Conservation (phyloP, 1,140 invertebrate species). For the Plectus sambesii region DNA sequence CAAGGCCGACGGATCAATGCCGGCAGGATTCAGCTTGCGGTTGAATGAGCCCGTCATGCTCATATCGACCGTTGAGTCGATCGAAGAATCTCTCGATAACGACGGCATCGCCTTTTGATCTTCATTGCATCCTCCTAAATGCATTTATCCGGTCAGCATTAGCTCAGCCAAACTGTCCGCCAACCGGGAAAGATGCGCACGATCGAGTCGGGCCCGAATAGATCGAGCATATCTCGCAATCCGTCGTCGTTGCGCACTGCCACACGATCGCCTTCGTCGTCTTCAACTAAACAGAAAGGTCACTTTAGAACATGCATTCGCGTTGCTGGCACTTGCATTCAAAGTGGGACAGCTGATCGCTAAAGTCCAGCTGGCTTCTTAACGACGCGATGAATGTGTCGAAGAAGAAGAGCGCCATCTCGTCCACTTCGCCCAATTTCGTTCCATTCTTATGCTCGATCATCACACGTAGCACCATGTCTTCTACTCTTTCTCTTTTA, state of each 20-base stretch:
- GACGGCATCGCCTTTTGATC: too few species aligned
- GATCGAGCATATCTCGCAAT: slow-evolving; percentile 19
- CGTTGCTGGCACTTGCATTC: slow-evolving; percentile 28
- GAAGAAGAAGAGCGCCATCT: slow-evolving; percentile 34
- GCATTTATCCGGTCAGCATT: too few species aligned
- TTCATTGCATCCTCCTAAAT: too few species aligned
- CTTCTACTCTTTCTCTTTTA: too few species aligned
- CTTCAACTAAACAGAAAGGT: slow-evolving; percentile 29
- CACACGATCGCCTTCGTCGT: slow-evolving; percentile 34
- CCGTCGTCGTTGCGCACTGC: slow-evolving; percentile 38
- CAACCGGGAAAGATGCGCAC: too few species aligned
- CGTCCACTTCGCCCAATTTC: slow-evolving; percentile 20
- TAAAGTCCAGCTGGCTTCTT: slow-evolving; percentile 19
- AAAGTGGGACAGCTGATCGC: slow-evolving; percentile 21
- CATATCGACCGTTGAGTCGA: too few species aligned
- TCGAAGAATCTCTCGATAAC: too few species aligned
- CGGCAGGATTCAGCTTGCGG: too few species aligned
- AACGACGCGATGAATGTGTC: slow-evolving; percentile 28
- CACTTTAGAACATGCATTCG: neutral
- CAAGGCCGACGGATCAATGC: slow-evolving; percentile 34
- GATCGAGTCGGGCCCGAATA: neutral
- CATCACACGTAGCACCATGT: too few species aligned
- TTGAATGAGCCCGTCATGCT: too few species aligned
- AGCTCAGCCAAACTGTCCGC: too few species aligned
- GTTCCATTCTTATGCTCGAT: slow-evolving; percentile 1